Conservation (phyloP, 2,888 invertebrate genomes). For the Hirtodrosophila confusa region DNA sequence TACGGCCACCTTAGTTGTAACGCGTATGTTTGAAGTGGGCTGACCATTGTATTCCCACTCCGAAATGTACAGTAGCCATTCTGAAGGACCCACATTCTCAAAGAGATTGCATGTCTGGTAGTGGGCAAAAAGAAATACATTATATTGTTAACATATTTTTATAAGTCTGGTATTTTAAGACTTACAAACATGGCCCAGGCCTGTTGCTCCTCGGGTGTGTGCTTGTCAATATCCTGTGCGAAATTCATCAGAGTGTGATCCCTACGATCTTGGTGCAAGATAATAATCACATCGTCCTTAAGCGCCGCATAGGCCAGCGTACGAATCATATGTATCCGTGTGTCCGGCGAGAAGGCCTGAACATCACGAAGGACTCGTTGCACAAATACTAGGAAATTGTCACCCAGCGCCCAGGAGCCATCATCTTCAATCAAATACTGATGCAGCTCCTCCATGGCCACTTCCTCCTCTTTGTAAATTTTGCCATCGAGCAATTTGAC, state of each 20-base stretch:
- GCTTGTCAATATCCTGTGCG: slow-evolving; percentile 91
- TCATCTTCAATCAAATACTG: slow-evolving; percentile 95
- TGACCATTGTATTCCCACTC: slow-evolving; percentile 93
- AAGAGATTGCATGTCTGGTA: slow-evolving; percentile 94
- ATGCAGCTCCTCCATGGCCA: slow-evolving; percentile 91
- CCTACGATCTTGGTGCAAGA: slow-evolving; percentile 94
- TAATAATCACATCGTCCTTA: slow-evolving; percentile 94
- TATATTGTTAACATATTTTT: not conserved
- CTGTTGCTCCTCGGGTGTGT: slow-evolving; percentile 90
- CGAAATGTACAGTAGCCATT: slow-evolving; percentile 97
- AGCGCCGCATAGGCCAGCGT: slow-evolving; percentile 91
- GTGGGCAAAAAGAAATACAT: not conserved
- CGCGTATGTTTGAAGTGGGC: slow-evolving; percentile 93
- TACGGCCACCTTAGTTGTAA: slow-evolving; percentile 95
- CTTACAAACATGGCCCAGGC: slow-evolving; percentile 92
- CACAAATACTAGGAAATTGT: slow-evolving; percentile 92
- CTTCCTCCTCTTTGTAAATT: slow-evolving; percentile 89
- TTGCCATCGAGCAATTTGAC: slow-evolving; percentile 89
- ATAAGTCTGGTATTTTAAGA: slow-evolving; percentile 16
- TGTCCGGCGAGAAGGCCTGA: slow-evolving; percentile 86
- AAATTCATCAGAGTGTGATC: slow-evolving; percentile 95
- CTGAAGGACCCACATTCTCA: slow-evolving; percentile 93
- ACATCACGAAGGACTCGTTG: slow-evolving; percentile 87
- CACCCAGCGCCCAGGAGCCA: slow-evolving; percentile 96
- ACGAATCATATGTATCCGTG: slow-evolving; percentile 88